phyloP scores from a whole-genome alignment of 1,140 invertebrate species.

The Charaxes varanes region DNA sequence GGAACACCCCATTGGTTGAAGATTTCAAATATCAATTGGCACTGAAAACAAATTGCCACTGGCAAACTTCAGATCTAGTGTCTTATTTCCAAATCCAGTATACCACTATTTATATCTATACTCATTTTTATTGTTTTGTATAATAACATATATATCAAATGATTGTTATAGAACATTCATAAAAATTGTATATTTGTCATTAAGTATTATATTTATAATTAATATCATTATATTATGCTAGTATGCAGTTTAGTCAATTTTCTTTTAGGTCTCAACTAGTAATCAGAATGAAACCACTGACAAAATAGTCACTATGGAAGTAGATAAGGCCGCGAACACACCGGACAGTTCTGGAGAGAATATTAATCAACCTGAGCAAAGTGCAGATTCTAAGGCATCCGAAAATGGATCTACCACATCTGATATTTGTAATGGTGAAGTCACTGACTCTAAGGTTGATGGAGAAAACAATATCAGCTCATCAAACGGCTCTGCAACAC shows the following conservation, averaged over 20 bases:
- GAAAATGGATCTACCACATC: slow-evolving; percentile 39
- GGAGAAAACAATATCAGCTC: slow-evolving; percentile 71
- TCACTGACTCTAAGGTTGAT: slow-evolving; percentile 72
- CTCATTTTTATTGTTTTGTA: no score
- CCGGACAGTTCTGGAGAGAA: slow-evolving; percentile 77
- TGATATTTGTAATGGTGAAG: slow-evolving; percentile 61
- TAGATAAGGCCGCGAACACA: slow-evolving; percentile 48
- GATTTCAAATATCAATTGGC: no score
- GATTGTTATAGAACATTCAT: no score
- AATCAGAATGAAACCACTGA: slow-evolving; percentile 56
- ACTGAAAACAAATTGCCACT: no score
- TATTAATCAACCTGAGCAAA: slow-evolving; percentile 69
- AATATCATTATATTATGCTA: no score
- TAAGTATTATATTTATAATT: no score
- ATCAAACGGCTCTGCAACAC: slow-evolving; percentile 59
- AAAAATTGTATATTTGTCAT: no score
- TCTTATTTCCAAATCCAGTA: no score
- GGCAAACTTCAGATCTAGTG: no score
- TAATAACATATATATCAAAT: no score
- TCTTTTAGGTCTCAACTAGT: slow-evolving; percentile 71
- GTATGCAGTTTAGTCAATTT: background rate
- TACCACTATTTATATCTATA: no score
- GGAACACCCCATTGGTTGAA: no score
- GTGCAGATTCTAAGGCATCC: slow-evolving; percentile 52
- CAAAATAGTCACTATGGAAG: slow-evolving; percentile 36